These are phyloP conservation scores for Cyrtodaria siliqua DNA, from an alignment of 2,888 invertebrate species.

Conservation along the genomic window DNA sequence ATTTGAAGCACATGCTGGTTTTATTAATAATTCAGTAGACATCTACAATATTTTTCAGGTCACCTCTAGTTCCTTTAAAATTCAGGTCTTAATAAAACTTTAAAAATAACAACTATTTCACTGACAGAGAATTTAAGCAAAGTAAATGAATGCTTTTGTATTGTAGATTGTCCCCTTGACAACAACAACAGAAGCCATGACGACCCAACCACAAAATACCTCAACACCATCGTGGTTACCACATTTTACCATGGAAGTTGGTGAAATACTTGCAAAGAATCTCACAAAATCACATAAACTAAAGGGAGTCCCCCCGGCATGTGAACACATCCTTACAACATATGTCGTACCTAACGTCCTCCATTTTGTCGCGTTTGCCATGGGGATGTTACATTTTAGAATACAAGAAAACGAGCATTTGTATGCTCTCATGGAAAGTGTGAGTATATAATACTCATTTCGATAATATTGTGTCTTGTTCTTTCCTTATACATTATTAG, in stretches of 20 bases:
- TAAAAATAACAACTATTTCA: too few species aligned
- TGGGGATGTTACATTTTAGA: slow-evolving; percentile 84
- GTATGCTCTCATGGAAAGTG: slow-evolving; percentile 86
- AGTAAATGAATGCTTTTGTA: too few species aligned
- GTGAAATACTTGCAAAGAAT: slow-evolving; percentile 42
- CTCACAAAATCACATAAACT: slow-evolving; percentile 48
- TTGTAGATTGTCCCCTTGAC: too few species aligned
- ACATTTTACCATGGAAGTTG: slow-evolving; percentile 32
- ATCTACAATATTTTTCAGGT: too few species aligned
- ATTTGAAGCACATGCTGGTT: too few species aligned
- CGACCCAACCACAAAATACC: slow-evolving; percentile 35
- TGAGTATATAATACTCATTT: too few species aligned
- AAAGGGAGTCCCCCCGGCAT: slow-evolving; percentile 61
- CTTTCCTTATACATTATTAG: too few species aligned
- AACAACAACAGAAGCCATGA: slow-evolving; percentile 45
- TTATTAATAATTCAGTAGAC: too few species aligned
- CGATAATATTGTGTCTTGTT: too few species aligned
- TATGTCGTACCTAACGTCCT: slow-evolving; percentile 85
- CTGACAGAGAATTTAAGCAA: too few species aligned
- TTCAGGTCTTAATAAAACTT: too few species aligned
- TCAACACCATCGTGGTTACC: slow-evolving; percentile 40
- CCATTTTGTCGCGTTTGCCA: slow-evolving; percentile 83
- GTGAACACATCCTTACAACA: slow-evolving; percentile 84
- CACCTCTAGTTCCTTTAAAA: too few species aligned
- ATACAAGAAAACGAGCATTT: slow-evolving; percentile 85